Evolutionary conservation across 2,797 vertebrate species (phyloP).

Genomic region (Epinephelus malabaricus): DNA sequence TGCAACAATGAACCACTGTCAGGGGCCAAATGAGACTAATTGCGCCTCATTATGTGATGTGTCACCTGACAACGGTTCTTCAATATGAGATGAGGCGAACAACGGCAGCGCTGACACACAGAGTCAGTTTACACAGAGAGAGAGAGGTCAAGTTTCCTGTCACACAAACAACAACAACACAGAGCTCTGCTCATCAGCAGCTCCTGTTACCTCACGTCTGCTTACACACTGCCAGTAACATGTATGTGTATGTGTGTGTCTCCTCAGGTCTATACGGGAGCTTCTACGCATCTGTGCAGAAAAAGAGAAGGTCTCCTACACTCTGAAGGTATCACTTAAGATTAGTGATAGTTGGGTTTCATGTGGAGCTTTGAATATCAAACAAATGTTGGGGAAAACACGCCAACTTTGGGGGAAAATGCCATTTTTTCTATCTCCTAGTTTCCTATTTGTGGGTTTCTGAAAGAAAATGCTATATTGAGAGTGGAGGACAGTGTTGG

Average conservation of each 20-base stretch:
- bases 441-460: no score
- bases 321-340: slow-evolving; percentile 68
- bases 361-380: neutral
- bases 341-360: neutral
- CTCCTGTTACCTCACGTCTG: slow-evolving; percentile 15
- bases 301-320: slow-evolving; percentile 74
- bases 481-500: no score
- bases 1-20: slow-evolving; percentile 1
- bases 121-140: slow-evolving; percentile 40
- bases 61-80: slow-evolving; percentile 45
- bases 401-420: no score
- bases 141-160: slow-evolving; percentile 43
- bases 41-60: slow-evolving; percentile 9
- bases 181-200: neutral
- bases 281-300: slow-evolving; percentile 78
- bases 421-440: no score
- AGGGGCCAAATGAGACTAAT: slow-evolving; percentile 34
- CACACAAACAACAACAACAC: slow-evolving; percentile 2
- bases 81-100: slow-evolving; percentile 50
- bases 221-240: no score
- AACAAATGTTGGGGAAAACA: no score
- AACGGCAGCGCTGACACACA: neutral
- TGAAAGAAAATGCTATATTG: no score
- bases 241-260: neutral
- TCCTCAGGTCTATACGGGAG: slow-evolving; percentile 77